A percentile compares a stretch with the other conserved stretches of the same genome.
Evolutionary conservation across 2,888 invertebrate genomes (phyloP).

Genomic region (Dynastes hyllus): DNA sequence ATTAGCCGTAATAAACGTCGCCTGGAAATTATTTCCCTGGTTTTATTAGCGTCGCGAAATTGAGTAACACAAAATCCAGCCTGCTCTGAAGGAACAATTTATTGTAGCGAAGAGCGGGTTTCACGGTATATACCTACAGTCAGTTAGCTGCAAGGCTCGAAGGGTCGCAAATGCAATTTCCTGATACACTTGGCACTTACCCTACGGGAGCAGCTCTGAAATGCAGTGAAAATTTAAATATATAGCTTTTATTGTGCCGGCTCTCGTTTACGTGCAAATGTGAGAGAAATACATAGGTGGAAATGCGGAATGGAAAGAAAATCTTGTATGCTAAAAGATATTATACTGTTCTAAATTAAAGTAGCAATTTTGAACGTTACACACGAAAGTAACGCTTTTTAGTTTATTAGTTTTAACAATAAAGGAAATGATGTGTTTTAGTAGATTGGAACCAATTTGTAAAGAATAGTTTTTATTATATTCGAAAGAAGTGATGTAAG

Average conservation of each 20-base stretch:
- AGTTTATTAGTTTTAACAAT: too few species aligned
- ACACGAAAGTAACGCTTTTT: neutral
- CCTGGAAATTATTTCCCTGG: neutral
- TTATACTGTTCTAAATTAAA: neutral
- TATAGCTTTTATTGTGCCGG: neutral
- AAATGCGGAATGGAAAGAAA: neutral
- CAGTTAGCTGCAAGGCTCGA: neutral
- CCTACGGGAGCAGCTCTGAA: neutral
- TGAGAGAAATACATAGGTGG: neutral
- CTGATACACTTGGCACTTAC: neutral
- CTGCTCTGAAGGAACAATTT: neutral
- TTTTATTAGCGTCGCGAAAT: too few species aligned
- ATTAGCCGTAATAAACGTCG: slow-evolving; percentile 6
- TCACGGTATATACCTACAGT: neutral
- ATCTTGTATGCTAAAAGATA: neutral
- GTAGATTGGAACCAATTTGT: too few species aligned
- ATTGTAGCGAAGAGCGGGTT: neutral
- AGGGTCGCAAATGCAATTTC: slow-evolving; percentile 1
- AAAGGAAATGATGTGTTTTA: too few species aligned
- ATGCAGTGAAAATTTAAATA: slow-evolving; percentile 5
- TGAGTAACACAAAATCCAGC: slow-evolving; percentile 1
- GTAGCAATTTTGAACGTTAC: neutral
- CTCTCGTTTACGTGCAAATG: neutral
- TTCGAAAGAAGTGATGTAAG: too few species aligned
- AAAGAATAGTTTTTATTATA: too few species aligned